Evolutionary conservation across 2,113 vertebrate genomes (phyloP).

Genomic region (Heloderma charlesbogerti): DNA sequence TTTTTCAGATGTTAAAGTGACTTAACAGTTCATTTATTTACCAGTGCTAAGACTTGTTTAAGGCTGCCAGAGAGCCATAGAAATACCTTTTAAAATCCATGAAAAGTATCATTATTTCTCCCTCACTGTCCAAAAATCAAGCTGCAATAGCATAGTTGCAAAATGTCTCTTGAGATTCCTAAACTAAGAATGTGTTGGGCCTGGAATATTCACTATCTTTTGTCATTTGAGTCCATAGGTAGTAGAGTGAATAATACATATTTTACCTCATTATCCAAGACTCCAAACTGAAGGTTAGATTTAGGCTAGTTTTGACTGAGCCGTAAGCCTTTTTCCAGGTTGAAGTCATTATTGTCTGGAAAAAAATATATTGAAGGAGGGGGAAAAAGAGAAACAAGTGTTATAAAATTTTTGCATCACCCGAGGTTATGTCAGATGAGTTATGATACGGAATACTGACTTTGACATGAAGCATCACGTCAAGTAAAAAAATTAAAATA

Average conservation of each 20-base stretch:
- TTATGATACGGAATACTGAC: conserved; percentile 54
- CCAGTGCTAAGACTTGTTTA: conserved; percentile 51
- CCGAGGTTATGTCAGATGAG: conserved; percentile 53
- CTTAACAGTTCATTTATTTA: conserved; percentile 34
- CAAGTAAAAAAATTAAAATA: conserved; percentile 50
- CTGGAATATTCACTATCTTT: conserved; percentile 54
- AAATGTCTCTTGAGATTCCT: conserved; percentile 28
- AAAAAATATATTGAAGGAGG: conserved; percentile 31
- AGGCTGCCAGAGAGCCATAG: conserved; percentile 32
- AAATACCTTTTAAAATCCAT: conserved; percentile 33
- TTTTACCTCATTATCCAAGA: conserved; percentile 58
- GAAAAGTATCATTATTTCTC: conserved; percentile 45
- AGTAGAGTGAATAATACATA: conserved; percentile 50
- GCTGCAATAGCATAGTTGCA: conserved; percentile 22
- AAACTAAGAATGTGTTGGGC: conserved; percentile 29
- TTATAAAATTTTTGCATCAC: conserved; percentile 56
- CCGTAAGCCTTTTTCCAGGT: conserved; percentile 46
- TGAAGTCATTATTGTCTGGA: conserved; percentile 63
- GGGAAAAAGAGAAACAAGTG: conserved; percentile 33
- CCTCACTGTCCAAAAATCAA: conserved; percentile 30
- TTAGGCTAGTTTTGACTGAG: conserved; percentile 54
- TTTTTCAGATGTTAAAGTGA: conserved; percentile 35
- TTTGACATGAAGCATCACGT: conserved; percentile 45
- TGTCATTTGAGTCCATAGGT: conserved; percentile 53
- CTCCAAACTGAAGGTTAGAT: conserved; percentile 58